A percentile compares a stretch with the other conserved stretches of the same genome.
Conservation (phyloP, 2,113 vertebrate genomes). For the Microcebus murinus region DNA sequence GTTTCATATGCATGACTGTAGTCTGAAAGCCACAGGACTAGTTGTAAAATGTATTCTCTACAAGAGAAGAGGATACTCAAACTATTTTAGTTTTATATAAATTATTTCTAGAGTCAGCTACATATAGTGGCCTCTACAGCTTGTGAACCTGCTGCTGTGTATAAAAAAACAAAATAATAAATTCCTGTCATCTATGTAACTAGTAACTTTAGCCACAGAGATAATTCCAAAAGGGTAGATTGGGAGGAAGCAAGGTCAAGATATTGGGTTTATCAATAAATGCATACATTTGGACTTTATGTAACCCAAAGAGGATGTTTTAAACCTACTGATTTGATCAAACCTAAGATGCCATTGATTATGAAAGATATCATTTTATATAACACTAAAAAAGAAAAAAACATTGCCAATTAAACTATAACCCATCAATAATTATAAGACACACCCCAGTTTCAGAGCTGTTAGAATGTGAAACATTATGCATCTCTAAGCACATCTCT, state of each 20-base stretch:
- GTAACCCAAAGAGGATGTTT: neutral
- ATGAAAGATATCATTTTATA: neutral
- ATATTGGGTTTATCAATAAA: neutral
- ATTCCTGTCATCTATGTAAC: neutral
- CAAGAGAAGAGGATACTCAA: neutral
- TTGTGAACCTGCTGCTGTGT: neutral
- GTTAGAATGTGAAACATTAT: slow-evolving; percentile 26
- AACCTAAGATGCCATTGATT: neutral
- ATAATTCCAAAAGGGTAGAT: neutral
- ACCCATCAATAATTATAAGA: neutral
- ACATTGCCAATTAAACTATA: slow-evolving; percentile 6
- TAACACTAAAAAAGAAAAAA: slow-evolving; percentile 40
- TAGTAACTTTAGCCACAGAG: neutral
- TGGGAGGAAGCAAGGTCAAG: neutral
- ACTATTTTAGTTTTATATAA: neutral
- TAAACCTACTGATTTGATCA: neutral
- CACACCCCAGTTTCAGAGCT: neutral
- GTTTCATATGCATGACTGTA: neutral
- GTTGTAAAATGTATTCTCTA: neutral
- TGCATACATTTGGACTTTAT: neutral
- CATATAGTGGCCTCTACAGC: neutral
- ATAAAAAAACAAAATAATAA: slow-evolving; percentile 1
- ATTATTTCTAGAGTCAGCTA: neutral
- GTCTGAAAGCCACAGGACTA: neutral
- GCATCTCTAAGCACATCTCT: neutral